Evolutionary conservation across 1,140 invertebrate genomes (phyloP), one percentile per base, ranked within the genome.

Genomic region (Anastrepha ludens): DNA sequence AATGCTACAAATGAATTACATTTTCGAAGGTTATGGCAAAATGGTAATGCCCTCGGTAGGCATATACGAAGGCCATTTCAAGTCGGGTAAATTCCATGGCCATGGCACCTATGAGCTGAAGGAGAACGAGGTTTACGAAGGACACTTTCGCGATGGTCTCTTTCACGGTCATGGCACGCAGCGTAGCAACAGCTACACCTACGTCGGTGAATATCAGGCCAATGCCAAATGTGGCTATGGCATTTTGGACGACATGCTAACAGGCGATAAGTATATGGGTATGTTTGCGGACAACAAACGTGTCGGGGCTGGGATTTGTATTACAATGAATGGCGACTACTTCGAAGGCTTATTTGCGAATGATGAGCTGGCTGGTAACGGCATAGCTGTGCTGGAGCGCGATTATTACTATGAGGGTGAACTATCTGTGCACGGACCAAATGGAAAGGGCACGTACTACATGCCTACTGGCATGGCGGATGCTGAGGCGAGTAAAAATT

Each of bases 371-470:
- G 96, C 95, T 96, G 97, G 98, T 55, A 95, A 96, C 90, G 97
- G 97, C 15, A 94, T 98, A 15, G 97, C 98, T 95, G 95, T 98
- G 20, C 97, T 98, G 88, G 97, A 98, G 93, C 97, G 98, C 91
- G 96, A 96, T 65, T 97, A 97, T 17, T 96, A 97, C 93, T 98
- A 98, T 90, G 97, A 98, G 93, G 97, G 98, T 11, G 97, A 98
- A 91, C 97, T 98, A 89, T 95, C 94, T 90, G 9, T 94, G 89
- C 88, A 93, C 92, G 91, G 92, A n/a, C 92, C 93, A 0, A 91
- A 95, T 90, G 97, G 97, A 1, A 97, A 97, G 93, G 97, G 98
- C 20, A 95, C 94, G 6, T 94, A 98, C 95, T 98, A 91, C 95
- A 95, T 89, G 96, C 96, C 91, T 96, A 96, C 87, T 15, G 87